A percentile compares a stretch with the other conserved stretches of the same genome.
phyloP scores from a whole-genome alignment of 2,113 vertebrate species.

The Cochlearius cochlearius region DNA sequence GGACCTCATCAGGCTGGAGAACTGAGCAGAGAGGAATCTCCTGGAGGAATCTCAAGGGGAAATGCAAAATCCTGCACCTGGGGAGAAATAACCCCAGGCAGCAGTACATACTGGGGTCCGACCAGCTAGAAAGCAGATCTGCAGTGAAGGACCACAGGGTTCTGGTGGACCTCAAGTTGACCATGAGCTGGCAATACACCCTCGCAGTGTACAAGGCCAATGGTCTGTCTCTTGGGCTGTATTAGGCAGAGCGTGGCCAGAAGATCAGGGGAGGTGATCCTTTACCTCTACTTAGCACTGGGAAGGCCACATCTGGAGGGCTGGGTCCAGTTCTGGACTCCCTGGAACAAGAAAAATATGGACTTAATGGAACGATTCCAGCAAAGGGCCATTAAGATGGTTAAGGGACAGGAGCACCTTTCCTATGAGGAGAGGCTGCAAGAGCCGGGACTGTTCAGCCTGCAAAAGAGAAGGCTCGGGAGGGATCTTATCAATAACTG shows the following conservation, averaged over 20 bases:
- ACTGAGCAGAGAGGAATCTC: background rate
- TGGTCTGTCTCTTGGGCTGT: background rate
- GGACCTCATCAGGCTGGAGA: background rate
- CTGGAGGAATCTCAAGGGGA: background rate
- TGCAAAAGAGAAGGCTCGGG: background rate
- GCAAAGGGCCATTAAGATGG: background rate
- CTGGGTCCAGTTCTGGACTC: background rate
- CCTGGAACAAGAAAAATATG: background rate
- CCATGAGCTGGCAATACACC: background rate
- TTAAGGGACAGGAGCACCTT: background rate
- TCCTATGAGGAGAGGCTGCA: background rate
- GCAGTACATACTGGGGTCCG: background rate
- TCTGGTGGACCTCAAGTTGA: background rate
- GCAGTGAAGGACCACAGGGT: background rate
- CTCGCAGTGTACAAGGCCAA: fast-evolving
- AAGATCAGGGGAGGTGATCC: background rate
- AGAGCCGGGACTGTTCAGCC: background rate
- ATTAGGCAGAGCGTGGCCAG: background rate
- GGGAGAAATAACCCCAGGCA: background rate
- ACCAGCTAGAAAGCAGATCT: background rate
- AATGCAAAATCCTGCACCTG: background rate
- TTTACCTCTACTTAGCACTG: background rate
- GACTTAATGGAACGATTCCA: background rate
- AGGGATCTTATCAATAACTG: background rate
- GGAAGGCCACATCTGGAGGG: background rate